Base-by-base conservation (phyloP, 2,113 vertebrate genomes). In the Cairina moschata region DNA sequence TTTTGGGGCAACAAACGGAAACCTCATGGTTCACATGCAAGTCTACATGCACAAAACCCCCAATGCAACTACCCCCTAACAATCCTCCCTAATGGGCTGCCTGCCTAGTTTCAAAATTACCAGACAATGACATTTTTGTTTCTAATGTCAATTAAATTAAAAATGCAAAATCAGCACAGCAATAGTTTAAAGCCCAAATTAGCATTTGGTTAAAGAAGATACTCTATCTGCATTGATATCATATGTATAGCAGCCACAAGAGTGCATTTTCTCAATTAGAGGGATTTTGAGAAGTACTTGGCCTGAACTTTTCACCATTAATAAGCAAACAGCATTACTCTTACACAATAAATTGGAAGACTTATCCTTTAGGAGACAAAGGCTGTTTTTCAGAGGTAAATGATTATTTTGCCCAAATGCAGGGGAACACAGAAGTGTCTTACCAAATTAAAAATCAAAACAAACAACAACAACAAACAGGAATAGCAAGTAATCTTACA, bases 1-100 rank as follows among this genome's bases (percentile, higher is more conserved):
- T 59, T 96, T 95, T 90, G 75, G 74, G 34, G 25, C 76, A 94
- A 86, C 86, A 96, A 90, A 97, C 96, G 88, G 90, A 59, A 62
- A 28, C 21, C 90, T 93, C 91, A 94, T 67, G 86, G 88, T 91
- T 75, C 87, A 66, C 83, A 89, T 5, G 38, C 52, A 95, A 92
- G 55, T 28, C 82, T 74, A 86, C 40, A 76, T 0, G 46, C 72
- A 67, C 50, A 78, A 52, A 76, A 5, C 1, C 13, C 8, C 22
- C 23, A 65, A 4, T 13, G 13, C 66, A 88, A 46, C 16, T 21
- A 66, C 6, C 4, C 16, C 11, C 29, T n/a, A 71, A 14, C 4
- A 8, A 36, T 83, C 65, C 40, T 44, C 13, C 83, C 17, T 59
- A 46, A 86, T 0, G 6, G 13, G 40, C 14, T 83, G 73, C 34